phyloP scores from a whole-genome alignment of 23 tunicate species.

The Clavelina lepadiformis region DNA sequence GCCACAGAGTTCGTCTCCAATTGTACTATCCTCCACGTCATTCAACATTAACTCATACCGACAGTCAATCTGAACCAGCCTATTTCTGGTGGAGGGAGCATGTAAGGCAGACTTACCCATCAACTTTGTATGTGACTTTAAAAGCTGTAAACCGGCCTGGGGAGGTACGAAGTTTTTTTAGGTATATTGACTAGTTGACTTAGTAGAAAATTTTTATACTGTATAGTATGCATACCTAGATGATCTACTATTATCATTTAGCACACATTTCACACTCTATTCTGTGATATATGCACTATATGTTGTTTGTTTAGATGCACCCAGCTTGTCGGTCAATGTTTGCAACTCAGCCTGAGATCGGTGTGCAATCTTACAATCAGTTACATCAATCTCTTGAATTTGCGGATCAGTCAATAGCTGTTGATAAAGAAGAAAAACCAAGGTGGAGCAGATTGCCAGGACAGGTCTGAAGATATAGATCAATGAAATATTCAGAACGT shows the following conservation, averaged over 20 bases:
- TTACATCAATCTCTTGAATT: constrained; percentile 46
- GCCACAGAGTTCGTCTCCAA: constrained; percentile 66
- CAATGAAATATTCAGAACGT: neutral
- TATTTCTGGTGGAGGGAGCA: constrained; percentile 73
- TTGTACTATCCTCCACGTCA: constrained; percentile 65
- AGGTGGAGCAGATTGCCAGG: constrained; percentile 80
- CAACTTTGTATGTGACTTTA: constrained; percentile 72
- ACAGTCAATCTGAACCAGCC: constrained; percentile 37
- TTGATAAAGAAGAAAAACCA: constrained; percentile 6
- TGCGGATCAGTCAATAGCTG: constrained; percentile 36
- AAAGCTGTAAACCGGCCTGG: constrained; percentile 43
- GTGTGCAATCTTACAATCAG: constrained; percentile 39
- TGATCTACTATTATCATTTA: neutral
- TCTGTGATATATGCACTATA: neutral
- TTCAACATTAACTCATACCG: constrained; percentile 3
- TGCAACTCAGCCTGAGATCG: constrained; percentile 68
- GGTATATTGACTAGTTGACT: too few relatives aligned
- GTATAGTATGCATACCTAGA: neutral
- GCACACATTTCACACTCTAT: neutral
- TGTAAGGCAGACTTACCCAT: constrained; percentile 49
- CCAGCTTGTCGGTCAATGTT: constrained; percentile 53
- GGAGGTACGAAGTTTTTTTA: constrained; percentile 14
- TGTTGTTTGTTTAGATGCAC: constrained; percentile 22
- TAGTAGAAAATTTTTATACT: neutral
- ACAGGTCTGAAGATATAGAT: constrained; percentile 37